Base-by-base conservation (phyloP, 2,113 vertebrate genomes). In the Martes martes region DNA sequence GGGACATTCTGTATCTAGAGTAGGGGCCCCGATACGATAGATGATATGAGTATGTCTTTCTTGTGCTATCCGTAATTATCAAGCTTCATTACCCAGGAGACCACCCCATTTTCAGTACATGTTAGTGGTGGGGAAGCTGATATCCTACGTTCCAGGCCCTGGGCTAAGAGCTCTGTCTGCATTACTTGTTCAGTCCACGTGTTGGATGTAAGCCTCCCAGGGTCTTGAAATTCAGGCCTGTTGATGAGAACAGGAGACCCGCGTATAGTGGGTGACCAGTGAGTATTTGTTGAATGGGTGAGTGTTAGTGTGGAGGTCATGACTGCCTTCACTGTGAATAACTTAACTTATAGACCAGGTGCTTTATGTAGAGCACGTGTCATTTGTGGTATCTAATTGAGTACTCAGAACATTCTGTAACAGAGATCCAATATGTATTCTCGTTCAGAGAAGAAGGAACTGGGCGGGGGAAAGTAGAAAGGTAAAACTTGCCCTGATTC, bases 1-100 rank as follows among this genome's bases (percentile, higher is more conserved):
- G 95, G 42, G 71, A 94, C 96, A 96, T 95, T 93, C 57, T 80
- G 5, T 6, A 9, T 85, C 47, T 69, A 50, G 28, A 61, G 79
- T 79, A 47, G 21, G 50, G 92, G 21, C 50, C 42, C 52, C 23
- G 33, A 0, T n/a, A 19, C 3, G 18, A 9, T n/a, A 59, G 0
- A 21, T 3, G 26, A 9, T 39, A 39, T 0, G 19, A 93, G 5
- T 47, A 6, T 24, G 18, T 59, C 87, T 95, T 84, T 42, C 92
- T 90, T 65, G 47, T 87, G 42, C 26, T 55, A 1, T 36, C 9
- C 65, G 91, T 86, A 73, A 91, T 82, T 93, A 50, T 31, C 42
- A 47, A 10, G 28, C 31, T 65, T 86, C 42, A 63, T 67, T 52
- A 59, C 61, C 78, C 15, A 76, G 42, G 87, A 89, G 91, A 21